phyloP scores from a whole-genome alignment of 2,888 invertebrate genomes.

The Nemapogon koenigi region DNA sequence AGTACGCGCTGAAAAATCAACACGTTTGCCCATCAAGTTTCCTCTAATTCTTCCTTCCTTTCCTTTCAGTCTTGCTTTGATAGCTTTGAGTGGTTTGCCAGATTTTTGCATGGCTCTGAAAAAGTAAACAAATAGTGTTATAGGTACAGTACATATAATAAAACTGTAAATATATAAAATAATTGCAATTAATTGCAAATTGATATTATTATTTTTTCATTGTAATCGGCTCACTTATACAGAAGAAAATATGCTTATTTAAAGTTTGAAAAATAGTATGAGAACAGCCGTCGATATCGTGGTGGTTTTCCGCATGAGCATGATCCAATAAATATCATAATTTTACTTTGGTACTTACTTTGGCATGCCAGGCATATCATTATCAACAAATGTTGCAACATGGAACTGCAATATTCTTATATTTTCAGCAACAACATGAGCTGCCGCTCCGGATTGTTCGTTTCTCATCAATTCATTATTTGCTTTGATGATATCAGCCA shows the following conservation, averaged over 20 bases:
- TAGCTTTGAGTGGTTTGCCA: constrained; percentile 96
- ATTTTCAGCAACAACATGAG: constrained; percentile 96
- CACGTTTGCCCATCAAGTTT: constrained; percentile 99
- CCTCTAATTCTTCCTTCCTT: constrained; percentile 99
- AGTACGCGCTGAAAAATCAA: constrained; percentile 98
- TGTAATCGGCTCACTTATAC: too few species aligned
- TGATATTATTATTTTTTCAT: not conserved
- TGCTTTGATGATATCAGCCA: constrained; percentile 97
- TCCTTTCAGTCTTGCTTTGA: constrained; percentile 95
- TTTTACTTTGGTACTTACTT: constrained; percentile 44
- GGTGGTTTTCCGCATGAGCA: not conserved
- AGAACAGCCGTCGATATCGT: too few species aligned
- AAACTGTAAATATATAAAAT: not conserved
- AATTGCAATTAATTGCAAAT: not conserved
- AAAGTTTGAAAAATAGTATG: too few species aligned
- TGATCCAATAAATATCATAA: not conserved
- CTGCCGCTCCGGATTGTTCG: constrained; percentile 96
- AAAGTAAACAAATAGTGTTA: constrained; percentile 19
- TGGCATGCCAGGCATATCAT: constrained; percentile 98
- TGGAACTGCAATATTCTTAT: constrained; percentile 98
- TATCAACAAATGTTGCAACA: constrained; percentile 97
- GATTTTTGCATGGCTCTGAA: constrained; percentile 96
- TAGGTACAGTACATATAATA: not conserved
- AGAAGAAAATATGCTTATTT: too few species aligned
- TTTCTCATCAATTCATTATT: constrained; percentile 96